Percentiles rank a stretch among this genome's conserved stretches.
phyloP scores from a whole-genome alignment of 92 coral and sea anemone genomes.

The Montipora capitata region DNA sequence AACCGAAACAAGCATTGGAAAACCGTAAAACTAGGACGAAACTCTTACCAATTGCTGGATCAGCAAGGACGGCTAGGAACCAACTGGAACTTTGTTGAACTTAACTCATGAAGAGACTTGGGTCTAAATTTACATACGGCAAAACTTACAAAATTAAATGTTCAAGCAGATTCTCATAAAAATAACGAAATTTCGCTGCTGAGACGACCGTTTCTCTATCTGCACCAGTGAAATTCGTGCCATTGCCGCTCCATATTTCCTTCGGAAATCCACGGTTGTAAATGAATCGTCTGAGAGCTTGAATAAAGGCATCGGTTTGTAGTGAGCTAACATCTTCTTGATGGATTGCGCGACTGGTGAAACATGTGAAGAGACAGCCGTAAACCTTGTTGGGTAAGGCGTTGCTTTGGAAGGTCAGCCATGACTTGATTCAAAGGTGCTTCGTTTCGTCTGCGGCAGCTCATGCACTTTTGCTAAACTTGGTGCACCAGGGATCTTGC shows the following conservation, averaged over 20 bases:
- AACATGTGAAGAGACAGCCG: constrained; percentile 54
- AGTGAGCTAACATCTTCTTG: constrained; percentile 78
- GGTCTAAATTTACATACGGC: no score
- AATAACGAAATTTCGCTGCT: no score
- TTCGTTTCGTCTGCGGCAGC: constrained; percentile 52
- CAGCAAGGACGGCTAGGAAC: no score
- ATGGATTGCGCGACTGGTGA: constrained; percentile 70
- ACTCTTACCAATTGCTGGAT: no score
- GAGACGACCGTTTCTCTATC: constrained; percentile 18
- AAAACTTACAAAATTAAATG: background rate
- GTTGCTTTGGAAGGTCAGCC: constrained; percentile 67
- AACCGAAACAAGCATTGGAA: no score
- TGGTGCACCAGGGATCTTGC: background rate
- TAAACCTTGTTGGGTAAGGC: constrained; percentile 9
- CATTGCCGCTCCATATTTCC: constrained; percentile 63
- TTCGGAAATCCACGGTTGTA: constrained; percentile 32
- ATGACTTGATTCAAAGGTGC: constrained; percentile 58
- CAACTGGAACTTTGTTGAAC: no score
- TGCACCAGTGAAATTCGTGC: constrained; percentile 48
- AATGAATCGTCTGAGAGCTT: constrained; percentile 44
- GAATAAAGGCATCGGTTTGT: constrained; percentile 54
- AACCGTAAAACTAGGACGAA: no score
- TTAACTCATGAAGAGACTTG: no score
- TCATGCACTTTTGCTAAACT: constrained; percentile 25
- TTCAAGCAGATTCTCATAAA: no score